Evolutionary conservation across 2,113 vertebrate genomes (phyloP).

Genomic region (Ivindomyrus marchei): DNA sequence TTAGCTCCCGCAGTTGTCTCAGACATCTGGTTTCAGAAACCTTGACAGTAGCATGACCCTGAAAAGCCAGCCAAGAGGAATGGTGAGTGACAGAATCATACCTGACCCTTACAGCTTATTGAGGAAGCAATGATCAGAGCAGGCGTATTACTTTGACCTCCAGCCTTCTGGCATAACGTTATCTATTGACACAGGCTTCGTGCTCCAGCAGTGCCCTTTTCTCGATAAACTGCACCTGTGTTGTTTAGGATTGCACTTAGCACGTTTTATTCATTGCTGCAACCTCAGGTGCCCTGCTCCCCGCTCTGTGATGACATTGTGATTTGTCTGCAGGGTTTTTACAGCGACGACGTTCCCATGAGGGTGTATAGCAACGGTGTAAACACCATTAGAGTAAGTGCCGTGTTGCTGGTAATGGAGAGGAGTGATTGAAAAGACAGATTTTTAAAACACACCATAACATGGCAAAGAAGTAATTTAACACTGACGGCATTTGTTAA

Average conservation of each 20-base stretch:
- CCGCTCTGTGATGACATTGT: neutral
- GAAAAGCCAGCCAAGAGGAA: neutral
- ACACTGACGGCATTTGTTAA: neutral
- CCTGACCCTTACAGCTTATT: neutral
- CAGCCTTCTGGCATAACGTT: neutral
- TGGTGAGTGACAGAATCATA: slow-evolving; percentile 36
- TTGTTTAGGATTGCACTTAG: neutral
- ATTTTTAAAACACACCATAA: neutral
- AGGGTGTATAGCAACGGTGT: neutral
- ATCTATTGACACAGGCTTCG: neutral
- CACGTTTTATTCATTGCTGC: neutral
- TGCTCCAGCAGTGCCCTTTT: neutral
- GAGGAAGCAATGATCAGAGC: neutral
- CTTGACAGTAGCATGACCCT: neutral
- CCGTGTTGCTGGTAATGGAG: no score
- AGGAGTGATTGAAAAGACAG: neutral
- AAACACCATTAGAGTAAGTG: slow-evolving; percentile 26
- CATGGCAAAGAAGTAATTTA: neutral
- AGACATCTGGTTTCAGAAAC: neutral
- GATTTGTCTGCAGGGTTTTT: neutral
- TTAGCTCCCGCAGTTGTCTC: neutral
- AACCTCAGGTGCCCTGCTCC: neutral
- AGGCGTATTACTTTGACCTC: neutral
- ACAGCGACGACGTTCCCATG: neutral
- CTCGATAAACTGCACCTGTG: neutral